Conservation (phyloP, 2,113 vertebrate genomes). For the Entomyzon cyanotis region DNA sequence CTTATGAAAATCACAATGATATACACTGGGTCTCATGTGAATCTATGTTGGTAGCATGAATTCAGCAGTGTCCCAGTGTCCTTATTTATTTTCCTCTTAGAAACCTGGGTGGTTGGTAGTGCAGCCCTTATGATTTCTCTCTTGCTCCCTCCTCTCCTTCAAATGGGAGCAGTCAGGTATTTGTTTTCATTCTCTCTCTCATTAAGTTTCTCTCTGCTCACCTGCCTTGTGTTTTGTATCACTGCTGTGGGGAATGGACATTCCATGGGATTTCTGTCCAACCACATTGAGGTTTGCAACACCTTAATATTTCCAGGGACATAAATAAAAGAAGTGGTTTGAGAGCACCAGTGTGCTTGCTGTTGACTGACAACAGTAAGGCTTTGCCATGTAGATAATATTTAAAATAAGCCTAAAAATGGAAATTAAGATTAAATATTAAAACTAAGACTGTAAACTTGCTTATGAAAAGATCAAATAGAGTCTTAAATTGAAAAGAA, state of each 20-base stretch:
- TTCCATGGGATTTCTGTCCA: background rate
- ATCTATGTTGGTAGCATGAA: accelerated
- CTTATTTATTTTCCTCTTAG: background rate
- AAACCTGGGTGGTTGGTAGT: background rate
- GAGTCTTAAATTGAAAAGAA: background rate
- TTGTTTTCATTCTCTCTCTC: background rate
- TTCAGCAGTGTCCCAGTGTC: background rate
- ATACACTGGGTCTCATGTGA: background rate
- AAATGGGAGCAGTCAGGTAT: background rate
- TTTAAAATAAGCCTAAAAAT: background rate
- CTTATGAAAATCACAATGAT: background rate
- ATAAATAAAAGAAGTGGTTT: background rate
- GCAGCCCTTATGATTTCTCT: background rate
- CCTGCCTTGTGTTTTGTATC: background rate
- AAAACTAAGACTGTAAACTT: background rate
- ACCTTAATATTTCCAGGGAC: background rate
- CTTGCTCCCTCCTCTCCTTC: background rate
- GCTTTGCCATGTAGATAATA: background rate
- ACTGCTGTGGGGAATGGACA: background rate
- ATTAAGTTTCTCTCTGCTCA: background rate
- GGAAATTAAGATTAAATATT: background rate
- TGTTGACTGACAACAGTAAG: background rate
- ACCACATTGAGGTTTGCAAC: accelerated
- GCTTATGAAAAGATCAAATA: background rate
- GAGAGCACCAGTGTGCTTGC: background rate